phyloP scores from a whole-genome alignment of 2,113 vertebrate genomes.

The Lanius ludovicianus region DNA sequence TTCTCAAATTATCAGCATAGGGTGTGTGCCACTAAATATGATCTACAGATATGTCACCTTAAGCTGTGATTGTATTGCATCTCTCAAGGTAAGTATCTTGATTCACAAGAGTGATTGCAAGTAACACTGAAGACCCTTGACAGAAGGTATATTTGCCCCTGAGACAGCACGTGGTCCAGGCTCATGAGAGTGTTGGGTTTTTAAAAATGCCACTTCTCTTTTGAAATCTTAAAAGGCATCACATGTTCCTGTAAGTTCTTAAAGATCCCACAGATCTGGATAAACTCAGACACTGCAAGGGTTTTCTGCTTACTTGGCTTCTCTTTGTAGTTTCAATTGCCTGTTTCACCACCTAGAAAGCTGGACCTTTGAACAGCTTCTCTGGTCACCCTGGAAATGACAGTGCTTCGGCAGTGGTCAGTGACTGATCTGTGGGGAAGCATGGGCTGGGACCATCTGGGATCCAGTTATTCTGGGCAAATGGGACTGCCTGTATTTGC shows the following conservation, averaged over 20 bases:
- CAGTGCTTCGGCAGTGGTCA: neutral
- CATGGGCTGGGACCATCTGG: neutral
- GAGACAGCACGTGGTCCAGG: neutral
- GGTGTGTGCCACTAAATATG: neutral
- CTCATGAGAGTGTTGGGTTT: neutral
- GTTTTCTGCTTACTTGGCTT: neutral
- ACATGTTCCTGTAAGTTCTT: neutral
- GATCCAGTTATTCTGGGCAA: neutral
- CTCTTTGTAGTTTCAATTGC: neutral
- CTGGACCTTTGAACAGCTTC: neutral
- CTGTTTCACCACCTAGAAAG: neutral
- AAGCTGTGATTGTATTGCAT: neutral
- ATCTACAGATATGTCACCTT: neutral
- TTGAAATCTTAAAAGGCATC: neutral
- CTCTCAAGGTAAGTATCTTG: neutral
- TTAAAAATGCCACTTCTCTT: neutral
- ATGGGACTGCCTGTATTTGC: neutral
- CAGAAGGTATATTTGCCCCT: neutral
- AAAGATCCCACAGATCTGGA: neutral
- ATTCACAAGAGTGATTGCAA: neutral
- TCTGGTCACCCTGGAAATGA: neutral
- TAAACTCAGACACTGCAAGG: neutral
- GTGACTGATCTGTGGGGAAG: neutral
- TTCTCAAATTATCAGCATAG: neutral
- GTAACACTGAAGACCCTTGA: neutral